Conservation (phyloP, 2,797 vertebrate species). For the Pristis pectinata region DNA sequence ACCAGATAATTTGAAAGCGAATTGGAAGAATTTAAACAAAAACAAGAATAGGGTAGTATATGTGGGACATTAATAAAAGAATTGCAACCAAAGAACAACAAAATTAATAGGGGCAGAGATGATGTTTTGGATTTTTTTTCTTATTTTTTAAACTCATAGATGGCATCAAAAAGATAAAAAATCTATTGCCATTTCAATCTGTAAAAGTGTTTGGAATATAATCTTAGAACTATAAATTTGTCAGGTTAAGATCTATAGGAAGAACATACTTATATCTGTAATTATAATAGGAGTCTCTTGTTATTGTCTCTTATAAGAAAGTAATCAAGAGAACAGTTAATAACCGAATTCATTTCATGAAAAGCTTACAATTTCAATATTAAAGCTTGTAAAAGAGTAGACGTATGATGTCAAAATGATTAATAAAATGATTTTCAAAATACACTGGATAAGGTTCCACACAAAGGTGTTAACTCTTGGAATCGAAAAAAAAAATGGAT, state of each 20-base stretch:
- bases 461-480: not conserved
- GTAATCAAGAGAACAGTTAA: not conserved
- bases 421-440: not conserved
- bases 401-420: not conserved
- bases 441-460: not conserved
- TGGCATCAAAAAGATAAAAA: constrained; percentile 7
- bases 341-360: not conserved
- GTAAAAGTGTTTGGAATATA: not conserved
- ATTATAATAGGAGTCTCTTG: not conserved
- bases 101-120: not conserved
- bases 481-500: not conserved
- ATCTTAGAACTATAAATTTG: not conserved
- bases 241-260: not conserved
- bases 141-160: not conserved
- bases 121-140: not conserved
- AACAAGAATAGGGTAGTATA: not conserved
- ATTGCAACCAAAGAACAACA: not conserved
- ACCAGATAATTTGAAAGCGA: not conserved
- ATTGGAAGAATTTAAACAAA: not conserved
- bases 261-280: not conserved
- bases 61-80: not conserved
- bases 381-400: not conserved
- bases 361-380: not conserved
- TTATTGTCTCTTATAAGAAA: not conserved
- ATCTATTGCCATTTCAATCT: not conserved